Percentiles rank a stretch among this genome's conserved stretches.
Evolutionary conservation across 1,140 invertebrate genomes (phyloP).

Genomic region (Contarinia nasturtii): DNA sequence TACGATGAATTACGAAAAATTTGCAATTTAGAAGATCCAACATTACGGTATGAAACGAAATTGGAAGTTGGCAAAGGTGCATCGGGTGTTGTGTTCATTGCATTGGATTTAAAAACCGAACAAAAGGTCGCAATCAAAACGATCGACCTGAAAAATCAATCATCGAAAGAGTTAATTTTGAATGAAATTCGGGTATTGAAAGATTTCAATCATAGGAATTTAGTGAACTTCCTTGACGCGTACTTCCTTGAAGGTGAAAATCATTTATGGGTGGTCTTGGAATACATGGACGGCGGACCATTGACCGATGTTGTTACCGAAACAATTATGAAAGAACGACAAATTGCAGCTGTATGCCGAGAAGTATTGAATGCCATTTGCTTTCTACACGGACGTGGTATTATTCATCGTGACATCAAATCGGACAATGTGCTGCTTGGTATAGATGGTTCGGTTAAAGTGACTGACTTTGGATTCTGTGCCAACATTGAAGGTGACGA

Average conservation of each 20-base stretch:
- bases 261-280: constrained; percentile 90
- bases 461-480: constrained; percentile 98
- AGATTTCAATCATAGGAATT: constrained; percentile 85
- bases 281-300: constrained; percentile 85
- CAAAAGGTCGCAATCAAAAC: constrained; percentile 86
- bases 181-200: constrained; percentile 89
- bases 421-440: constrained; percentile 92
- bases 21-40: constrained; percentile 56
- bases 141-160: constrained; percentile 84
- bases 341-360: constrained; percentile 87
- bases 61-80: constrained; percentile 80
- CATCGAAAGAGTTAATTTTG: constrained; percentile 85
- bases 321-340: constrained; percentile 91
- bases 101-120: constrained; percentile 55
- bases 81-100: constrained; percentile 83
- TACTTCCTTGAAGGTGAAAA: constrained; percentile 65
- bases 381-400: constrained; percentile 81
- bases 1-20: constrained; percentile 63
- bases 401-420: constrained; percentile 87
- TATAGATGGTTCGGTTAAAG: constrained; percentile 91
- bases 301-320: constrained; percentile 95
- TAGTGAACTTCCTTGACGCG: constrained; percentile 92
- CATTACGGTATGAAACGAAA: constrained; percentile 55
- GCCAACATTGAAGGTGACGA: constrained; percentile 78
- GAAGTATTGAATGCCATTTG: constrained; percentile 84